A percentile compares a stretch with the other conserved stretches of the same genome.
phyloP scores from a whole-genome alignment of 2,113 vertebrate genomes.

The Hippocampus guttulatus region DNA sequence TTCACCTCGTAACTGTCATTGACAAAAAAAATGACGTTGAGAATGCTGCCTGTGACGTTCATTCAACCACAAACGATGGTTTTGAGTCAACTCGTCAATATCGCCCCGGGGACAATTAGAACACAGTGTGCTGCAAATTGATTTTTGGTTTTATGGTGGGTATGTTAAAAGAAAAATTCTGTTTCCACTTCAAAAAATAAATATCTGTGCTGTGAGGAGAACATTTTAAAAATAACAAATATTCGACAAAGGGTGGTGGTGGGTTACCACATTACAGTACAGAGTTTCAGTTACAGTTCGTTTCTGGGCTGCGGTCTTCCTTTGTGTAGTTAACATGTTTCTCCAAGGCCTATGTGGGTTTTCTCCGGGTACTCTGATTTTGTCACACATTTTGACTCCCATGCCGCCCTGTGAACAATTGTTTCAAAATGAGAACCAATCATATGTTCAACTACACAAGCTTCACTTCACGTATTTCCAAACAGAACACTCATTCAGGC shows the following conservation, averaged over 20 bases:
- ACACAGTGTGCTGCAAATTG: neutral
- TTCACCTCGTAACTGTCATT: neutral
- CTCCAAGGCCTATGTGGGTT: no score
- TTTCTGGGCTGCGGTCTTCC: no score
- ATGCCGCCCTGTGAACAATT: neutral
- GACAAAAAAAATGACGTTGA: constrained; percentile 1
- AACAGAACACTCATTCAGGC: constrained; percentile 51
- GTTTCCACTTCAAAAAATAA: neutral
- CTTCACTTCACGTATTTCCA: neutral
- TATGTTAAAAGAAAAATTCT: no score
- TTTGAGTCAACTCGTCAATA: neutral
- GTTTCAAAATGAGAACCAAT: neutral
- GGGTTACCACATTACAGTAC: no score
- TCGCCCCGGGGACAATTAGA: neutral
- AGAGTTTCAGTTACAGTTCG: no score
- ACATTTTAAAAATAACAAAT: neutral
- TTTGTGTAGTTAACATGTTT: no score
- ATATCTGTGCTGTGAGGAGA: neutral
- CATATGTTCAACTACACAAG: neutral
- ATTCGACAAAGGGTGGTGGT: no score
- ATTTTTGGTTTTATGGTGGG: neutral
- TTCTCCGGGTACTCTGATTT: no score
- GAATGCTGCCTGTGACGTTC: neutral
- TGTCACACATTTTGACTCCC: no score
- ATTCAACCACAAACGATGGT: neutral